Base-by-base conservation (phyloP, 2,888 invertebrate species). In the Parnassius glacialis region DNA sequence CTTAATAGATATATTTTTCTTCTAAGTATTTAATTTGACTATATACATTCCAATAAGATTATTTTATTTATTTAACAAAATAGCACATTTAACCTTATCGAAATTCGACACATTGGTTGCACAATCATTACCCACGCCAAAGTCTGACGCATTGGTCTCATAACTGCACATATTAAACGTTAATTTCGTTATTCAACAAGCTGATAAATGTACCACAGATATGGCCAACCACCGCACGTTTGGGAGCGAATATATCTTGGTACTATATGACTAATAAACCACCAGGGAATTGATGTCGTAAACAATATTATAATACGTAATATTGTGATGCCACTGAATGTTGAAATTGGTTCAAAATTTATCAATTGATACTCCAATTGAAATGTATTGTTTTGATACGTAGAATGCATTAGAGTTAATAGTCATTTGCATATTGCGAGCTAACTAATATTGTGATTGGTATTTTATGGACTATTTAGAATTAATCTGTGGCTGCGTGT, bases 191-290 rank as follows among this genome's bases (percentile, higher is more conserved):
- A 61, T 57, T 52, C 47, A 57, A 57, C 60, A 61, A 51, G 60
- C 61, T 61, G 57, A 57, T 61, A 61, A 54, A 61, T 57, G 56
- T 45, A 56, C 56, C 59, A 50, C 54, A 55, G 45, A n/a, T 54
- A 54, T 60, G 20, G 57, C 43, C 43, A 9, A 20, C 54, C 2
- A 54, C 59, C 59, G 45, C 59, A 54, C 48, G 48, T 60, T 53
- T 52, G 53, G 43, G 48, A 47, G 43, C 10, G 48, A 48, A 60
- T 60, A 54, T 59, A 54, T 59, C 41, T 48, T 43, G 50, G 42
- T 50, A 50, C 54, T 12, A 45, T 45, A 45, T 12, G 45, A 11
- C 12, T 45, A 45, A 45, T 45, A 45, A 45, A 45, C 45, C 7
- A 45, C 11, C 11, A 45, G 45, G 12, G 12, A 42, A 41, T 51